phyloP scores from a whole-genome alignment of 1,140 invertebrate species.

The Sitophilus oryzae region DNA sequence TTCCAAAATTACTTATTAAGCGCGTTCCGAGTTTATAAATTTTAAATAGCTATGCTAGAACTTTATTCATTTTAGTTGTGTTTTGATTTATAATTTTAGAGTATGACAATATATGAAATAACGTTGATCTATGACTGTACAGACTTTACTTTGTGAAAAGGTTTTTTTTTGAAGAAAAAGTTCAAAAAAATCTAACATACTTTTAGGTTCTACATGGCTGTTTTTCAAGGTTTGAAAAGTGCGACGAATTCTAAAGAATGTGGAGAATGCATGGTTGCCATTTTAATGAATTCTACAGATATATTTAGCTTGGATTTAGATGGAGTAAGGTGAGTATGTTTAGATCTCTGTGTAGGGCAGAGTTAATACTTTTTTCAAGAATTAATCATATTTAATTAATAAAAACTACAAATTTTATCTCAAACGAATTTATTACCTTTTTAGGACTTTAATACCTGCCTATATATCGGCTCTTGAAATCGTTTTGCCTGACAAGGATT shows the following conservation, averaged over 20 bases:
- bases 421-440: neutral
- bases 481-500: constrained; percentile 67
- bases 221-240: constrained; percentile 73
- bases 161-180: too few species aligned
- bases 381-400: neutral
- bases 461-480: constrained; percentile 78
- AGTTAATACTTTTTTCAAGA: neutral
- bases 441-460: constrained; percentile 65
- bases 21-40: too few species aligned
- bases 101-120: too few species aligned
- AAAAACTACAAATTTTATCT: neutral
- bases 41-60: too few species aligned
- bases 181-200: too few species aligned
- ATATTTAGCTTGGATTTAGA: constrained; percentile 86
- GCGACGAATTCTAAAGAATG: constrained; percentile 53
- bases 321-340: constrained; percentile 56
- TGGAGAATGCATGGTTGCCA: constrained; percentile 68
- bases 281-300: constrained; percentile 74
- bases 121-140: too few species aligned
- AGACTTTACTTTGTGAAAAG: too few species aligned
- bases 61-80: too few species aligned
- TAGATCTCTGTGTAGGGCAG: neutral
- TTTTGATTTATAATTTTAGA: too few species aligned
- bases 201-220: constrained; percentile 74
- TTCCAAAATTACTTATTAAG: too few species aligned